Evolutionary conservation across 2,888 invertebrate species (phyloP), one percentile per base, ranked within the genome.

Genomic region (Chymomyza fuscimana): DNA sequence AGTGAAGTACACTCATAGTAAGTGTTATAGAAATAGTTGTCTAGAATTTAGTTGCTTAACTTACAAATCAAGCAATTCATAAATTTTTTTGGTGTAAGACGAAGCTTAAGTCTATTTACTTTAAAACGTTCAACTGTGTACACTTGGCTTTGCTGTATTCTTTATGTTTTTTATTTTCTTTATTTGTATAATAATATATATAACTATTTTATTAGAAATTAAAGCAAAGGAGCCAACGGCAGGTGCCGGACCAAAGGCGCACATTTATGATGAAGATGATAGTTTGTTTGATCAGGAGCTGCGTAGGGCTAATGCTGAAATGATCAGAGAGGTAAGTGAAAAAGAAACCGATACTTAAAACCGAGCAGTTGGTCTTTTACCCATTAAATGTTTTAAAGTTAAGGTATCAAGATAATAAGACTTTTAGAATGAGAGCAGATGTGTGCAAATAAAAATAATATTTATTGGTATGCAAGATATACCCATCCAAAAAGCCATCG

Each of bases 311-410:
- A 90, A 91, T 74, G 89, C 90, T 69, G 89, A 91, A 79, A 87
- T 91, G 88, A 86, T 91, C 79, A 86, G 90, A 83, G 90, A 92
- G 87, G 92, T 92, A 76, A 89, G 88, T 80, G 0, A 2, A 25
- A 32, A 65, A 15, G 25, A 46, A 46, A 46, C 3, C 10, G 10
- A 46, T 12, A 36, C 7, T 36, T 7, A 36, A 0, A 36, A 3
- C 7, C 4, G 36, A 36, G 25, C 4, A 4, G 2, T 25, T 25
- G 0, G 25, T 25, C 25, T 25, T 25, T 25, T 25, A 25, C 2
- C 2, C 25, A 25, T 25, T 25, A 25, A 25, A 25, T 3, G 4
- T 4, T 25, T 25, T 25, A 25, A 25, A 25, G 25, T 4, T 25
- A 25, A 25, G 25, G 2, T 1, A 0, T 25, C 25, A 25, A 19